Base-by-base conservation (phyloP, 2,888 invertebrate species). In the Tetragonisca angustula region DNA sequence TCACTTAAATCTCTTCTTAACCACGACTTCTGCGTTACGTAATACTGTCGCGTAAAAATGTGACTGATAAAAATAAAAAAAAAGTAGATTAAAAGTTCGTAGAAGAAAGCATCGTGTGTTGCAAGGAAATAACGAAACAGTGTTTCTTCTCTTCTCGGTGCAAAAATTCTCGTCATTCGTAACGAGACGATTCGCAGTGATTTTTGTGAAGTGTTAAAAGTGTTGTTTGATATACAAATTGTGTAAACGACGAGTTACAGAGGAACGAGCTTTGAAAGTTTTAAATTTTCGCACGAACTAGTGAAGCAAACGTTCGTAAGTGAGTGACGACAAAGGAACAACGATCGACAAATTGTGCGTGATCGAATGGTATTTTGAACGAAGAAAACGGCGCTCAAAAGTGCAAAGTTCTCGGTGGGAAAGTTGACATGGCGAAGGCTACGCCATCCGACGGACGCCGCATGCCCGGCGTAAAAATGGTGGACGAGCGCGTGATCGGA, bases 391-490 rank as follows among this genome's bases (percentile, higher is more conserved):
- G 52, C 32, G 21, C 59, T 49, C 6, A n/a, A 64, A 68, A 71
- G 50, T n/a, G 74, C 0, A 15, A 17, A 36, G 21, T 36, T n/a
- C 15, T 56, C 72, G n/a, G 61, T 17, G 68, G 43, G 43, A 50
- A 64, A n/a, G 62, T 43, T 61, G 43, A 15, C 50, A 68, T 59
- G 74, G 74, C 78, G 78, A 81, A n/a, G 65, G 84, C 65, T 59
- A 72, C 84, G 85, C 77, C 54, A 78, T 49, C 89, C 90, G 90
- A 80, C 90, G 90, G 89, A 81, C 89, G 81, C 52, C 70, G 43
- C 11, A 9, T 27, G 75, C 64, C 32, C 43, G 72, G 54, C 88
- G 89, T 90, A 90, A 91, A 90, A 89, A 91, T 91, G 91, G 90
- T 83, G 90, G 32, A 71, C 71, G n/a, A 2, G 2, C 50, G 64